Percentiles rank a stretch among this genome's conserved stretches.
These are phyloP conservation scores for Sturmia bella DNA, from an alignment of 2,888 invertebrate genomes.

Conservation along the genomic window DNA sequence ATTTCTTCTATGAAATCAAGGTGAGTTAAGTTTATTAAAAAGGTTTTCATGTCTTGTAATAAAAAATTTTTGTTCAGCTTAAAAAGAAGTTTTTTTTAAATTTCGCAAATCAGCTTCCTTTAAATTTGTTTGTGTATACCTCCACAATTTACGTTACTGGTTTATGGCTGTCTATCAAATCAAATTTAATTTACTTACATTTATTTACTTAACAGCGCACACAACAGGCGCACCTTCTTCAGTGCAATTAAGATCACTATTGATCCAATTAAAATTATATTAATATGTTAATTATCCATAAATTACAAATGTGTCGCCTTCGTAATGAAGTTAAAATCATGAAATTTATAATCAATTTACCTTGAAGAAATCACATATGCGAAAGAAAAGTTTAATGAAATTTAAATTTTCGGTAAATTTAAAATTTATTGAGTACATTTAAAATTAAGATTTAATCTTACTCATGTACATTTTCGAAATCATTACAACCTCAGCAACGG, in stretches of 20 bases:
- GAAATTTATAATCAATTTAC: conserved; percentile 12
- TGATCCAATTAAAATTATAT: conserved; percentile 51
- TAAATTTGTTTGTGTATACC: too few species aligned
- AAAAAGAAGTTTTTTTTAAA: too few species aligned
- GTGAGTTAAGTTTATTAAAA: background rate
- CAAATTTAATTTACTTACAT: conserved; percentile 18
- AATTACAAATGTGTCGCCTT: conserved; percentile 35
- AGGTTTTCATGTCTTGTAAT: background rate
- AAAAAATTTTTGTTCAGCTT: background rate
- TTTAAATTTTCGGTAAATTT: conserved; percentile 11
- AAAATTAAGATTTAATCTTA: background rate
- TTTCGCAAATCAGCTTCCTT: too few species aligned
- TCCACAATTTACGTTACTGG: too few species aligned
- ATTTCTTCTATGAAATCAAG: conserved; percentile 5
- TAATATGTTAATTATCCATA: conserved; percentile 60
- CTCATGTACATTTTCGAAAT: conserved; percentile 10
- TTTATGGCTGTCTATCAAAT: too few species aligned
- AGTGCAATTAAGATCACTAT: conserved; percentile 5
- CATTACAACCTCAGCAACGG: conserved; percentile 38
- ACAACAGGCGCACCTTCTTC: background rate
- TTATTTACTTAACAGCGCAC: background rate
- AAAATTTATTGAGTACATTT: background rate
- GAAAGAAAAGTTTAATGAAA: conserved; percentile 7
- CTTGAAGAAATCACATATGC: background rate
- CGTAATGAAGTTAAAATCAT: conserved; percentile 21